Conservation (phyloP, 1,140 invertebrate species). For the Littorina saxatilis region DNA sequence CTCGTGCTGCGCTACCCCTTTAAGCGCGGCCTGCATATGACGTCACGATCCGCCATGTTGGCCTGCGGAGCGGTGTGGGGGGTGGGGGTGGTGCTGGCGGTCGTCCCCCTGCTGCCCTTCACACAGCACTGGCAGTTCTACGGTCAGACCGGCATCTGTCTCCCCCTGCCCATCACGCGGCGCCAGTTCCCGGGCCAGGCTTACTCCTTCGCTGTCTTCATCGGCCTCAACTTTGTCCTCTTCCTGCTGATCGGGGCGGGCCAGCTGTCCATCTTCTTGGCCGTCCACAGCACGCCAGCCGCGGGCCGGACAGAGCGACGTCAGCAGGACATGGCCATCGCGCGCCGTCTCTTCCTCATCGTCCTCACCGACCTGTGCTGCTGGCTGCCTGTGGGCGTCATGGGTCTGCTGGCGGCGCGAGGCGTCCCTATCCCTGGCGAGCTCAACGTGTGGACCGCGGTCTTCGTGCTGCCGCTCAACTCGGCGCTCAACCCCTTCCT, state of each 20-base stretch:
- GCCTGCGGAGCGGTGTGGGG: neutral
- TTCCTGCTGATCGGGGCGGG: conserved; percentile 40
- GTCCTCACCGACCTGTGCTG: no score
- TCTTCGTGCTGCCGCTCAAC: conserved; percentile 51
- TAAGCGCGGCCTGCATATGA: neutral
- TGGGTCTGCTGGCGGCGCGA: conserved; percentile 47
- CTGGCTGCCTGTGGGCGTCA: conserved; percentile 56
- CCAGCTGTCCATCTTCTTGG: conserved; percentile 48
- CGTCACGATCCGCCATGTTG: conserved; percentile 9
- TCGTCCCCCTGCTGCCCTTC: neutral
- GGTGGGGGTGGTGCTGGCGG: neutral
- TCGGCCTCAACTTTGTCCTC: no score
- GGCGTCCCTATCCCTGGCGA: no score
- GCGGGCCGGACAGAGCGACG: neutral
- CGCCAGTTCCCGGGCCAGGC: no score
- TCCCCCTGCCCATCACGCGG: no score
- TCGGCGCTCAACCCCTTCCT: no score
- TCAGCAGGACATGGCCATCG: no score
- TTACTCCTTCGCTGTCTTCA: no score
- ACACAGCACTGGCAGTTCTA: conserved; percentile 43
- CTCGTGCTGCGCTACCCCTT: neutral
- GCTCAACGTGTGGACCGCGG: no score
- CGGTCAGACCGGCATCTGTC: conserved; percentile 37
- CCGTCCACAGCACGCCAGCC: neutral
- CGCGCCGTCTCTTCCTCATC: no score